Evolutionary conservation across 2,797 vertebrate species (phyloP), one percentile per base, ranked within the genome.

Genomic region (Eulemur rubriventer): DNA sequence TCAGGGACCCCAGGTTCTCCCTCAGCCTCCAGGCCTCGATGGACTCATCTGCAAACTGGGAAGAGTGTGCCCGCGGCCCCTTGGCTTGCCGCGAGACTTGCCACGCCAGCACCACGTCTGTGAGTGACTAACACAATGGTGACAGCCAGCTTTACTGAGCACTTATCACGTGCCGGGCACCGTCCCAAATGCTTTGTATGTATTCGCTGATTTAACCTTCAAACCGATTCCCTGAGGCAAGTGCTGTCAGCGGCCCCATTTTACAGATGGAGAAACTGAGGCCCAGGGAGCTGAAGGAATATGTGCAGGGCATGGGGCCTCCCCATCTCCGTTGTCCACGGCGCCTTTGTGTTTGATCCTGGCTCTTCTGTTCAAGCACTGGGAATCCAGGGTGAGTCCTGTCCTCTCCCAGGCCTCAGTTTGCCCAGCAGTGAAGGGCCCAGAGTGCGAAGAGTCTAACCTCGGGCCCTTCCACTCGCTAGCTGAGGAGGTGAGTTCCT

Each of bases 61-160:
- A 22, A n/a, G 17, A 4, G 12, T 0, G 1, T 4, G 7, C 4
- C 55, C 17, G 69, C 26, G 7, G 0, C 30, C 13, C 16, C 0
- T 2, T 16, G 4, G 13, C n/a, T 14, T 1, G 2, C 30, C 1
- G 9, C 18, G n/a, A 35, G 35, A 63, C 55, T 10, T 16, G 7
- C 14, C 38, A 14, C 17, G n/a, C 9, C 2, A 2, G 52, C 35
- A 30, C 28, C 41, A 4, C 16, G 6, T 63, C 14, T 5, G 1
- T 24, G 26, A 17, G 38, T 13, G 10, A 16, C 0, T 1, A 11
- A 17, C 16, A n/a, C 0, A 2, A 4, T 7, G 6, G 0, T 28
- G 35, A 12, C 28, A 38, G 57, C 26, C 7, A 0, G 24, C 70
- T 48, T 20, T 35, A 14, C 50, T 8, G 14, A 48, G 82, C 0